Evolutionary conservation across 2,888 invertebrate genomes (phyloP).

Genomic region (Tinea pellionella): DNA sequence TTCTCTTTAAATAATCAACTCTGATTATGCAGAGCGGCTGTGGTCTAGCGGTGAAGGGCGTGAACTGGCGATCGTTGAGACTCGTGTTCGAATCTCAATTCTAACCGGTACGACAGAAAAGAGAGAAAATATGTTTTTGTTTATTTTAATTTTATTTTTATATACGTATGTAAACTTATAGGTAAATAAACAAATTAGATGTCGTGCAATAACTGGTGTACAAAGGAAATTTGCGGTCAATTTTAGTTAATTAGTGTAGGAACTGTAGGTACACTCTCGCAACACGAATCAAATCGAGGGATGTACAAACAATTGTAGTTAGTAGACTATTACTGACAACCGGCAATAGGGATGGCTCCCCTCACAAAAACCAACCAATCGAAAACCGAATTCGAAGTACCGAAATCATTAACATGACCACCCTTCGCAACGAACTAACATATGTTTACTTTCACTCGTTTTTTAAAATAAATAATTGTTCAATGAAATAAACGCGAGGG

Average conservation of each 20-base stretch:
- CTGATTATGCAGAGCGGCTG: too few species aligned
- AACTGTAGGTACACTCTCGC: not conserved
- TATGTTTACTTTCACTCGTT: constrained; percentile 53
- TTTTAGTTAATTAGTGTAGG: constrained; percentile 5
- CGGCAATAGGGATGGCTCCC: constrained; percentile 7
- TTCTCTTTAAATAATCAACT: not conserved
- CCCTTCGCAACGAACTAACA: constrained; percentile 38
- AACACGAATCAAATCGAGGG: constrained; percentile 22
- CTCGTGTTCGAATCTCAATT: too few species aligned
- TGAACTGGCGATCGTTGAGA: too few species aligned
- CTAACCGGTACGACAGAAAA: too few species aligned
- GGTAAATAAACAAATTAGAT: not conserved
- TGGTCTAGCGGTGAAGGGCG: too few species aligned
- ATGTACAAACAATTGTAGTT: constrained; percentile 20
- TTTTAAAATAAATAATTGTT: constrained; percentile 43
- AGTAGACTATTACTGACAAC: constrained; percentile 10
- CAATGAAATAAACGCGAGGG: constrained; percentile 2
- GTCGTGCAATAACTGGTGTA: not conserved
- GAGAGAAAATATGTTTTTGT: too few species aligned
- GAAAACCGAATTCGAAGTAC: constrained; percentile 23
- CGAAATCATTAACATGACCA: constrained; percentile 39
- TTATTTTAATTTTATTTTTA: not conserved
- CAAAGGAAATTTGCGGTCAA: constrained; percentile 5
- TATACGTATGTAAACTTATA: too few species aligned
- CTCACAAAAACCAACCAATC: constrained; percentile 41